Evolutionary conservation across 2,113 vertebrate genomes (phyloP).

Genomic region (Dolichotis patagonum): DNA sequence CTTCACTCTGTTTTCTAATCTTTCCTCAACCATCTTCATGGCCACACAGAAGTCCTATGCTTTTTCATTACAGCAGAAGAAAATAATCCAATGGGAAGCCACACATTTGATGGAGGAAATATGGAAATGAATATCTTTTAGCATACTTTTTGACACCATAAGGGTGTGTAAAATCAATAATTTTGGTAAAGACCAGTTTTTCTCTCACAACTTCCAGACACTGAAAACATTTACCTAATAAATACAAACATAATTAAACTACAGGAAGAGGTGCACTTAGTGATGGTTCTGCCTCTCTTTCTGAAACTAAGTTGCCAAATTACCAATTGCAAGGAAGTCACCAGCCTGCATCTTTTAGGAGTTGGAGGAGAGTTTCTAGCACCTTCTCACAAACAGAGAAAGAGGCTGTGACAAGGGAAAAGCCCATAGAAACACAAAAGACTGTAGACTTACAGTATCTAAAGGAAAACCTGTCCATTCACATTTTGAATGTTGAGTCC

Average conservation of each 20-base stretch:
- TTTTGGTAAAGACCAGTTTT: slow-evolving; percentile 7
- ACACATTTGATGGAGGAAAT: neutral
- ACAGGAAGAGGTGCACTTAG: neutral
- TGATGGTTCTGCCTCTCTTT: neutral
- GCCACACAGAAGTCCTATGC: neutral
- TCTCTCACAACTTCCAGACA: neutral
- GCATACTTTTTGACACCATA: neutral
- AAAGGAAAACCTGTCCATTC: neutral
- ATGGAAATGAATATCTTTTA: neutral
- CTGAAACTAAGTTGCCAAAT: slow-evolving; percentile 30
- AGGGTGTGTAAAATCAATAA: neutral
- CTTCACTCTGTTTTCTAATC: neutral
- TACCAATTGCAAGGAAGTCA: neutral
- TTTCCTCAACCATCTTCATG: too few species aligned
- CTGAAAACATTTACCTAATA: slow-evolving; percentile 20
- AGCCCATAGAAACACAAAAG: neutral
- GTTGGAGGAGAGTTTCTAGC: neutral
- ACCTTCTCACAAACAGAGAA: neutral
- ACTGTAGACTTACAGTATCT: neutral
- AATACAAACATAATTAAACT: slow-evolving; percentile 53
- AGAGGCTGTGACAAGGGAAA: neutral
- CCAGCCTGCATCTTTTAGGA: neutral
- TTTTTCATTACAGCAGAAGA: neutral
- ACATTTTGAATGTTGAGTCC: neutral
- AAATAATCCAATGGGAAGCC: neutral